Conservation (phyloP, 2,797 vertebrate genomes). For the Potorous gilbertii region DNA sequence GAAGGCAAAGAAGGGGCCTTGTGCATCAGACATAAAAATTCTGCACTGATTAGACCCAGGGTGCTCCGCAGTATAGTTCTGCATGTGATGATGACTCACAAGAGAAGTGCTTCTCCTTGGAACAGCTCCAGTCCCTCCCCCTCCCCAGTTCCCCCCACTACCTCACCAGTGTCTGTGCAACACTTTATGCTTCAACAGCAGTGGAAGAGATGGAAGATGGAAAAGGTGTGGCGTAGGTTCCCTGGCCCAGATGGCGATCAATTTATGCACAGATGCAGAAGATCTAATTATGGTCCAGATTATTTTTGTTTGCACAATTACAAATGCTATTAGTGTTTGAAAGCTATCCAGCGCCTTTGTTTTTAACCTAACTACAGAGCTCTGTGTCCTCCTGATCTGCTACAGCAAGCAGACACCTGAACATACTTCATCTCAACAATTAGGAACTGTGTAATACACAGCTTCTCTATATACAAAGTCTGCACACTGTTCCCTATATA, state of each 20-base stretch:
- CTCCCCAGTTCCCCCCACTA: neutral
- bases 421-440: neutral
- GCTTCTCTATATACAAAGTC: accelerated
- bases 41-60: neutral
- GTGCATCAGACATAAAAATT: neutral
- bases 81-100: neutral
- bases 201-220: neutral
- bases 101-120: neutral
- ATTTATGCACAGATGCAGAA: neutral
- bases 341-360: neutral
- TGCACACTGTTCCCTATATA: neutral
- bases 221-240: neutral
- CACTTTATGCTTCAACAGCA: neutral
- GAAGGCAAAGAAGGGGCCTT: neutral
- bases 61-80: neutral
- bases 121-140: neutral
- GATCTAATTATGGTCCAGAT: neutral
- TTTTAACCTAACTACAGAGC: neutral
- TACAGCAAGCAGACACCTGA: neutral
- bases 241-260: neutral
- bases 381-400: neutral
- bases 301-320: neutral
- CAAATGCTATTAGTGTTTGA: neutral
- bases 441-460: neutral
- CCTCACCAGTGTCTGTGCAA: neutral